These are phyloP conservation scores for Aldabrachelys gigantea DNA, from an alignment of 2,113 vertebrate species.

Conservation along the genomic window DNA sequence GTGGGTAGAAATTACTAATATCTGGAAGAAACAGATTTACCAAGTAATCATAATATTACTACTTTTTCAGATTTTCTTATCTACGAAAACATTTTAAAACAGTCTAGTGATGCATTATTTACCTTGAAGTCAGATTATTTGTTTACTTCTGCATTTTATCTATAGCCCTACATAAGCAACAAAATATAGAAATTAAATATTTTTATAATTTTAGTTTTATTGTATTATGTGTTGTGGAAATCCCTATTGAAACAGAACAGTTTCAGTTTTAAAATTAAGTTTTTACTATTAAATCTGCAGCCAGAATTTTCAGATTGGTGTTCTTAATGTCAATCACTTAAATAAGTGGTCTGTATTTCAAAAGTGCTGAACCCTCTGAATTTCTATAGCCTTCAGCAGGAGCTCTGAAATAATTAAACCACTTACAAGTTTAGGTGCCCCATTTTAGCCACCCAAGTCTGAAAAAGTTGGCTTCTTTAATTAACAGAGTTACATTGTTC, in stretches of 20 bases:
- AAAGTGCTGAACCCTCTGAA: background rate
- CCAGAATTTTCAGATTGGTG: background rate
- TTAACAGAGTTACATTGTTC: background rate
- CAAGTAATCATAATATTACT: background rate
- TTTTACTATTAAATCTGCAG: background rate
- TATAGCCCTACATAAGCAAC: background rate
- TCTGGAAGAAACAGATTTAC: background rate
- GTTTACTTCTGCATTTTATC: background rate
- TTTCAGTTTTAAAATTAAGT: background rate
- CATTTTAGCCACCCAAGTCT: background rate
- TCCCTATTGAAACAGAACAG: background rate
- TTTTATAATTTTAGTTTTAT: slow-evolving; percentile 13
- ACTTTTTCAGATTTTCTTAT: slow-evolving; percentile 6
- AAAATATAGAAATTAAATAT: background rate
- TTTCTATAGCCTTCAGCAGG: background rate
- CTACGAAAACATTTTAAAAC: background rate
- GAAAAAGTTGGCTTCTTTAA: background rate
- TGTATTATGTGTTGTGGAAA: background rate
- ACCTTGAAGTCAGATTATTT: background rate
- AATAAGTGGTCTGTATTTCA: background rate
- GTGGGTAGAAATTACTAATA: background rate
- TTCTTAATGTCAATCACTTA: background rate
- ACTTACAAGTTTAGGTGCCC: background rate
- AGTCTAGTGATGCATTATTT: background rate
- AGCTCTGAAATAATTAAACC: background rate